Base-by-base conservation (phyloP, 2,113 vertebrate genomes). In the Toxotes chatareus region DNA sequence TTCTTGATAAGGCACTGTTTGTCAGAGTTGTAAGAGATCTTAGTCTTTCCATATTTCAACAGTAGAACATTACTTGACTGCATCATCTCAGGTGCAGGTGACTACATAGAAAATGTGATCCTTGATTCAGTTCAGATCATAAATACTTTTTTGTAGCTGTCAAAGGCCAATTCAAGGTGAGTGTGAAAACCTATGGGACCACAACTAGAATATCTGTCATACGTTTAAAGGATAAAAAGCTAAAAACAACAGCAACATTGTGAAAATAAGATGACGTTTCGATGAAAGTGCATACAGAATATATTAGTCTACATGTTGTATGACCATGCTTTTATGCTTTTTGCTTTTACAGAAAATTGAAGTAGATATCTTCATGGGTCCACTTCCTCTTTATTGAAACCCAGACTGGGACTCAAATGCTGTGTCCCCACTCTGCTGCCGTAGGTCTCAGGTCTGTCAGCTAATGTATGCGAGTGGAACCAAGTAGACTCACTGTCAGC, bases 1-100 rank as follows among this genome's bases (percentile, higher is more conserved):
- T 76, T 86, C 78, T 71, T 85, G 91, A 91, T 91, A 88, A 90
- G 82, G 34, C 27, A 12, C 69, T 83, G 87, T 90, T 90, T 90
- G 77, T 89, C 84, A 78, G 71, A 60, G 59, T 81, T 76, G 81
- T 78, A 80, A 84, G 55, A 86, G 88, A 91, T 89, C 76, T 74
- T 46, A 67, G 76, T 82, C 38, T 67, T 65, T 85, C 64, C 67
- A 57, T 83, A 77, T 80, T 79, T 55, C 72, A 66, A 72, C 61
- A 76, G 62, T 9, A 31, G 34, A 68, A 31, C 71, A 66, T 68
- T 57, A 47, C 69, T 57, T 79, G 21, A 73, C 53, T 66, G 1
- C 34, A n/a, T 65, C 31, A 27, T 27, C 40, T 62, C 68, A 60
- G 69, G 31, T 46, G 12, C n/a, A 11, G 74, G 34, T 40, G 32